Evolutionary conservation across 2,888 invertebrate species (phyloP).

Genomic region (Tromatobia lineatoria): DNA sequence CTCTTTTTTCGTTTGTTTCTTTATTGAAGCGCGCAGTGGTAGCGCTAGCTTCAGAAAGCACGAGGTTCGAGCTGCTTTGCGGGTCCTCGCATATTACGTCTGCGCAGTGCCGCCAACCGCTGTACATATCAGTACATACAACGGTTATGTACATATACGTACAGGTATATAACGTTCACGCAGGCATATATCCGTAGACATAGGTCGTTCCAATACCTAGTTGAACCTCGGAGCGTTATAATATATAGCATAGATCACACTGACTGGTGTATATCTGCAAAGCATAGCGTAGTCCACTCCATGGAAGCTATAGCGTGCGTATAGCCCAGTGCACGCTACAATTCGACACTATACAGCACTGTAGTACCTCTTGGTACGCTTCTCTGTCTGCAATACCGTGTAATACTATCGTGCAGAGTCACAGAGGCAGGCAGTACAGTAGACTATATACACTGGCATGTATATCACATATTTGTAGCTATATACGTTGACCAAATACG

Average conservation of each 20-base stretch:
- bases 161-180: background rate
- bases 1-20: too few species aligned
- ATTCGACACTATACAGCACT: background rate
- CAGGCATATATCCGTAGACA: background rate
- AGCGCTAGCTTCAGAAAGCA: conserved; percentile 27
- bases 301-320: background rate
- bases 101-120: conserved; percentile 65
- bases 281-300: conserved; percentile 1
- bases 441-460: background rate
- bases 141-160: background rate
- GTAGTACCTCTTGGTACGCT: conserved; percentile 20
- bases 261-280: background rate
- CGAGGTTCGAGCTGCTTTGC: conserved; percentile 32
- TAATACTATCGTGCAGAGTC: conserved; percentile 8
- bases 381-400: conserved; percentile 31
- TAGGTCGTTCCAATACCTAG: background rate
- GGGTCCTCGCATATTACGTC: conserved; percentile 64
- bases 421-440: background rate
- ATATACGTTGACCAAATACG: background rate
- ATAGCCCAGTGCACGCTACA: conserved; percentile 11
- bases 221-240: conserved; percentile 10
- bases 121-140: conserved; percentile 57
- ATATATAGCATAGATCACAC: conserved; percentile 15
- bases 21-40: background rate
- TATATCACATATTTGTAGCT: background rate